Evolutionary conservation across 2,888 invertebrate species (phyloP).

Genomic region (Proisotoma minuta): DNA sequence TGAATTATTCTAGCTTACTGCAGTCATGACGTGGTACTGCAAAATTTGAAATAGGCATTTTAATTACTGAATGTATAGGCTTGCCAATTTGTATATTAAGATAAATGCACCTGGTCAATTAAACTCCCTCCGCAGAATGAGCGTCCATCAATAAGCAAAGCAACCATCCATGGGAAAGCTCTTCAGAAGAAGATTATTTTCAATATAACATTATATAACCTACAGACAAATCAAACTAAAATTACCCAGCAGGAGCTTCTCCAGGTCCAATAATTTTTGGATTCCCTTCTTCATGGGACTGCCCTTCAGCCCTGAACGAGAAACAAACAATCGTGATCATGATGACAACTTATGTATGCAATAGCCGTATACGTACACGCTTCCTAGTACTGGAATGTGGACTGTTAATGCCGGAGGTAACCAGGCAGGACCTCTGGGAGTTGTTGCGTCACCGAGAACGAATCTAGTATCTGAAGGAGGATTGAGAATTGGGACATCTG

Average conservation of each 20-base stretch:
- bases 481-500: constrained; percentile 29
- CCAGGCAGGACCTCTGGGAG: constrained; percentile 22
- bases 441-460: constrained; percentile 14
- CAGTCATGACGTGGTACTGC: constrained; percentile 25
- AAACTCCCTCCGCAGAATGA: constrained; percentile 38
- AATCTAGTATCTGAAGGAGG: constrained; percentile 2
- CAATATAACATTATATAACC: background rate
- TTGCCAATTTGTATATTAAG: constrained; percentile 27
- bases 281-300: constrained; percentile 19
- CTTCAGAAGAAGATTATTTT: constrained; percentile 6
- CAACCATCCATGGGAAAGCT: constrained; percentile 47
- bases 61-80: too few species aligned
- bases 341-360: too few species aligned
- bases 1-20: constrained; percentile 12
- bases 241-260: constrained; percentile 38
- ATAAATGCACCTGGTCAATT: too few species aligned
- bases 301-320: constrained; percentile 24
- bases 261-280: constrained; percentile 44
- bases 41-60: too few species aligned
- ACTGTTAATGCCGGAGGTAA: background rate
- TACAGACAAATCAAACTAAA: too few species aligned
- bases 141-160: constrained; percentile 18
- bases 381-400: constrained; percentile 1
- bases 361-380: constrained; percentile 5
- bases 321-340: constrained; percentile 3